These are phyloP conservation scores for Mareca penelope DNA, from an alignment of 2,797 vertebrate genomes.

Conservation along the genomic window DNA sequence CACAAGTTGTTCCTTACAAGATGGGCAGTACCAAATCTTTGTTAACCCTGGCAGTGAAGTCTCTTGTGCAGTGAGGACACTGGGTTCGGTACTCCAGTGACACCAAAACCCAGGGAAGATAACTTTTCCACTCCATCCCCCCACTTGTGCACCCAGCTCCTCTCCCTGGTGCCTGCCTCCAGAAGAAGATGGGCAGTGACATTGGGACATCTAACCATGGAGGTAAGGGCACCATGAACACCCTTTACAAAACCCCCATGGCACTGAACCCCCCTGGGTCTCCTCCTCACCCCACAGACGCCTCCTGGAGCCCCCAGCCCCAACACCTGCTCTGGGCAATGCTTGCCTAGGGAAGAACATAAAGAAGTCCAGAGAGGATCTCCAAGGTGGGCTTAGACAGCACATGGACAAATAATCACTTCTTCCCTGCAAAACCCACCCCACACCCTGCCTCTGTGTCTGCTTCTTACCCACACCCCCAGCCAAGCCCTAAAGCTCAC, in stretches of 20 bases:
- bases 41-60: background rate
- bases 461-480: background rate
- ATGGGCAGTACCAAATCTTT: background rate
- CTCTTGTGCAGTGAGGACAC: background rate
- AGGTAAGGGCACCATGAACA: background rate
- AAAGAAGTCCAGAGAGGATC: background rate
- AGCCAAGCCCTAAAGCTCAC: conserved; percentile 56
- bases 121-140: background rate
- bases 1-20: background rate
- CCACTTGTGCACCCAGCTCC: fast-evolving
- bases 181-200: fast-evolving
- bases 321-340: fast-evolving
- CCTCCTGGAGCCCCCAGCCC: background rate
- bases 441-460: background rate
- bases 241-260: fast-evolving
- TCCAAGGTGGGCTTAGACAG: background rate
- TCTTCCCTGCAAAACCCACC: background rate
- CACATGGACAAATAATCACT: fast-evolving
- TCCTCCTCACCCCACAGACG: background rate
- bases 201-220: fast-evolving
- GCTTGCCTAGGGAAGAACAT: background rate
- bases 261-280: fast-evolving
- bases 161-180: background rate
- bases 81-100: background rate
- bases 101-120: background rate